Conservation (phyloP, 2,888 invertebrate species). For the Heliconius sara region DNA sequence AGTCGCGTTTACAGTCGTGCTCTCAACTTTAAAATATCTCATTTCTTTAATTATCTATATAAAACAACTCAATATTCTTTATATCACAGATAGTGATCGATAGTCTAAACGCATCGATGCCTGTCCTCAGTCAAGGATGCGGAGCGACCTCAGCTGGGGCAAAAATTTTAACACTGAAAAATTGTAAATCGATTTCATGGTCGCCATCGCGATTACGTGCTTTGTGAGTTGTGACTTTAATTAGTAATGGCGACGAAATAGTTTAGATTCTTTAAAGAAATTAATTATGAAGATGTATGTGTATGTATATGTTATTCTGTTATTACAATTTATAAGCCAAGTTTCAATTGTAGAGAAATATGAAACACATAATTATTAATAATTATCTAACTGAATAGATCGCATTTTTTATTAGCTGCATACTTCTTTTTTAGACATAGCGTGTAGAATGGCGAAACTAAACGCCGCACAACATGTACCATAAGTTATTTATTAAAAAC, state of each 20-base stretch:
- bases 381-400: no score
- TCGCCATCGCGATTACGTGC: constrained; percentile 17
- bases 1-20: no score
- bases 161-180: constrained; percentile 4
- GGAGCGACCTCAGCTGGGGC: constrained; percentile 16
- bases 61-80: no score
- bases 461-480: no score
- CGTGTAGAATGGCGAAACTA: no score
- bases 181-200: constrained; percentile 30
- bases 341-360: no score
- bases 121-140: constrained; percentile 29
- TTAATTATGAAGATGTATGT: background rate
- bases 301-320: background rate
- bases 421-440: no score
- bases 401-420: no score
- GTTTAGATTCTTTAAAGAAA: background rate
- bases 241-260: background rate
- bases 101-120: constrained; percentile 14
- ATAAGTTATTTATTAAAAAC: no score
- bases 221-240: background rate
- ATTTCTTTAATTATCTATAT: no score
- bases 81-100: background rate
- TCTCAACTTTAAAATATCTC: no score
- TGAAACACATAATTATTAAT: no score
- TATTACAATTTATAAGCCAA: background rate